Percentiles rank a stretch among this genome's conserved stretches.
Evolutionary conservation across 2,888 invertebrate genomes (phyloP).

Genomic region (Eristalis arbustorum): DNA sequence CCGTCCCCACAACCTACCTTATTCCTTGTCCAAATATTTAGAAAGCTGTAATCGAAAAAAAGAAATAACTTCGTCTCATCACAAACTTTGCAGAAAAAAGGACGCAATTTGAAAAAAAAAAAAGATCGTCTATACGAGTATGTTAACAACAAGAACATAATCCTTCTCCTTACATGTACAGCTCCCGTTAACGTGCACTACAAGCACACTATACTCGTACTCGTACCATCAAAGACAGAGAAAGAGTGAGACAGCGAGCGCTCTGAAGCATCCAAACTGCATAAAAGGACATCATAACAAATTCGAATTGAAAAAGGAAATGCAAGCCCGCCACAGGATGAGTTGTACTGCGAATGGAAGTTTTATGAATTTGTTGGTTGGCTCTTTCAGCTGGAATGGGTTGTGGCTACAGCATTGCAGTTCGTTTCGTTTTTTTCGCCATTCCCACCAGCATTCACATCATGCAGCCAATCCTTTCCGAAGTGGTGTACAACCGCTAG

Average conservation of each 20-base stretch:
- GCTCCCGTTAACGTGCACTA: not conserved
- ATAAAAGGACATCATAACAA: slow-evolving; percentile 59
- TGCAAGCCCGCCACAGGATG: slow-evolving; percentile 31
- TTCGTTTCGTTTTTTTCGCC: slow-evolving; percentile 43
- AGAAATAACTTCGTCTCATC: not conserved
- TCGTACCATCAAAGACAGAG: not conserved
- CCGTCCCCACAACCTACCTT: slow-evolving; percentile 53
- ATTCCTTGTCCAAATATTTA: slow-evolving; percentile 71
- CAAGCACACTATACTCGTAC: not conserved
- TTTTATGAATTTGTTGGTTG: slow-evolving; percentile 69
- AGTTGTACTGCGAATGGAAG: slow-evolving; percentile 59
- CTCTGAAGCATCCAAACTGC: slow-evolving; percentile 36
- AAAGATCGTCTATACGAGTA: not conserved
- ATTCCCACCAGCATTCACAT: slow-evolving; percentile 41
- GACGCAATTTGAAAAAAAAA: not conserved
- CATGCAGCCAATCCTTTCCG: slow-evolving; percentile 58
- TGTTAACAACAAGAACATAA: not conserved
- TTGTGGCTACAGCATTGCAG: slow-evolving; percentile 62
- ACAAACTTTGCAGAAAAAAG: not conserved
- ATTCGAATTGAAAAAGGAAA: slow-evolving; percentile 42
- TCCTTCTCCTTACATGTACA: not conserved
- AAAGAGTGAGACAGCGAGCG: not conserved
- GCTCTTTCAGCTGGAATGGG: slow-evolving; percentile 64
- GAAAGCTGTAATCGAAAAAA: slow-evolving; percentile 71
- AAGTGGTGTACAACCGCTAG: slow-evolving; percentile 33